Base-by-base conservation (phyloP, 2,113 vertebrate genomes). In the Brachionichthys hirsutus region DNA sequence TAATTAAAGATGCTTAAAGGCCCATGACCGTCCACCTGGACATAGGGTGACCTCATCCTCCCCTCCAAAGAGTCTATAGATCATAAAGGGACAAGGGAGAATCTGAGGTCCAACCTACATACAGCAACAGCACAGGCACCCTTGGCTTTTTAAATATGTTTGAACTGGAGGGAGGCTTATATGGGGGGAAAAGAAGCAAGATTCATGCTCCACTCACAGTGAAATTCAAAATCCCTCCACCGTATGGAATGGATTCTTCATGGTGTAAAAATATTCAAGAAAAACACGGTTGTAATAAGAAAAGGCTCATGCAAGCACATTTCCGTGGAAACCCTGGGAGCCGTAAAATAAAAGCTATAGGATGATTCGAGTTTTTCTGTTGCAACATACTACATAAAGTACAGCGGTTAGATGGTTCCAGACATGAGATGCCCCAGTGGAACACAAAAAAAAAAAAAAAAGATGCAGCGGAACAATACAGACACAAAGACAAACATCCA, bases 1-100 rank as follows among this genome's bases (percentile, higher is more conserved):
- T 82, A 83, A 87, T 87, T 84, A 85, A 66, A 54, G 61, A 30
- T 57, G 55, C 54, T 73, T 70, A 55, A 78, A 67, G 55, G 43
- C 3, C 44, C 66, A 50, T 62, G 71, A 54, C 71, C 0, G 38
- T 63, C 77, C 83, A 81, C 73, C 74, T 72, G 79, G 63, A 58
- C 66, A 42, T 12, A 20, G 64, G 45, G 42, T 86, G 84, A 88
- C 70, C 53, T 83, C 84, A 88, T 70, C 42, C 8, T 54, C 64
- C 57, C 73, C 55, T 42, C 45, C 12, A 50, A 15, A 60, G 45
- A 34, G 17, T 41, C 41, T 41, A 17, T 8, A 15, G 61, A 44
- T 69, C 60, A 43, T 15, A 43, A 49, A 67, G 18, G 24, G n/a
- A 48, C 4, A 3, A 41, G 14, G 17, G 22, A 41, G 17, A 56